Evolutionary conservation across 2,797 vertebrate species (phyloP).

Genomic region (Rhinella marina): DNA sequence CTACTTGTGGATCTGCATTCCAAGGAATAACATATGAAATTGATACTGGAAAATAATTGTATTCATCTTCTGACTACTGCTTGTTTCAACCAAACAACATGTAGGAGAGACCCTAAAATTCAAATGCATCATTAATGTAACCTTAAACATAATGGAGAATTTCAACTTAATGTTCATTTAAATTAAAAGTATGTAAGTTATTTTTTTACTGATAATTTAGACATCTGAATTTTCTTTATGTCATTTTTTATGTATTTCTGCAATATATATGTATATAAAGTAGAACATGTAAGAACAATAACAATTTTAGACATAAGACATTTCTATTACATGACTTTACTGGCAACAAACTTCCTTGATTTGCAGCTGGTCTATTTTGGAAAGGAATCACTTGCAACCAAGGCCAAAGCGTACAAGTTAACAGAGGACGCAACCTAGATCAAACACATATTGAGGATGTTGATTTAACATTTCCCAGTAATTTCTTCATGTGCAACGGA

Average conservation of each 20-base stretch:
- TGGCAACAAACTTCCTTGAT: conserved; percentile 7
- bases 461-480: conserved; percentile 60
- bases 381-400: conserved; percentile 41
- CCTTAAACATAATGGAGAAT: no score
- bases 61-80: background rate
- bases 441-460: conserved; percentile 59
- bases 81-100: background rate
- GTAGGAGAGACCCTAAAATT: background rate
- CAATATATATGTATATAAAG: background rate
- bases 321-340: background rate
- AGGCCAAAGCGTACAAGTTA: conserved; percentile 52
- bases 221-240: background rate
- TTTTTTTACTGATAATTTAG: background rate
- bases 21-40: background rate
- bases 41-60: background rate
- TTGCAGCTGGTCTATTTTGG: conserved; percentile 39
- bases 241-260: background rate
- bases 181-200: background rate
- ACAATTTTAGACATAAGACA: background rate
- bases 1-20: background rate
- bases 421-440: conserved; percentile 51
- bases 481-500: conserved; percentile 50
- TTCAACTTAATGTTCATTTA: background rate
- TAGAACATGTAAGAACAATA: background rate
- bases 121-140: background rate